Conservation (phyloP, 2,797 vertebrate genomes). For the Meriones psammophilus region DNA sequence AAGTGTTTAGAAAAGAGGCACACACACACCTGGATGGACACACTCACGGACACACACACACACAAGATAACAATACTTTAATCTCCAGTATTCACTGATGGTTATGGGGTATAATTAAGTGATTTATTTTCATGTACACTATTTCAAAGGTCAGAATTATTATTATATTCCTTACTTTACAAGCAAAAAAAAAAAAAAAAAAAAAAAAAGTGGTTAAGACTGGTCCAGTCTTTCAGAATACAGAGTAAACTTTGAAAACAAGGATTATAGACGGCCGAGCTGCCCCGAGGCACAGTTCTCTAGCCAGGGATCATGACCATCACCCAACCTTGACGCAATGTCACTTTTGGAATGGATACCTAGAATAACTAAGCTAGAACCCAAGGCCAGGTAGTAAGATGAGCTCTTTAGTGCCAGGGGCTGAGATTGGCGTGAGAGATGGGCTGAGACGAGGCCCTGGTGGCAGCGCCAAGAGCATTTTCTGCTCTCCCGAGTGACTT, state of each 20-base stretch:
- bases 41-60: not conserved
- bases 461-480: not conserved
- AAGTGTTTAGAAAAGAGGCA: not conserved
- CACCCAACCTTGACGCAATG: not conserved
- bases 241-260: not conserved
- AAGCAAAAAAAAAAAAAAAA: not conserved
- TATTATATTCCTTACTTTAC: not conserved
- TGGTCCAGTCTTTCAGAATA: not conserved
- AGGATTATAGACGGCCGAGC: not conserved
- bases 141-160: not conserved
- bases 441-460: not conserved
- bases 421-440: not conserved
- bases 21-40: too few relatives aligned
- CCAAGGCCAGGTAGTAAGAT: not conserved
- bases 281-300: not conserved
- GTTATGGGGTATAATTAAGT: not conserved
- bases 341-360: not conserved
- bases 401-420: not conserved
- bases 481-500: not conserved
- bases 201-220: not conserved
- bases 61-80: not conserved
- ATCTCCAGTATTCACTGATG: not conserved
- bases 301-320: not conserved
- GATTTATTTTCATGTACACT: not conserved
- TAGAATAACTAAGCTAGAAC: not conserved